A percentile compares a stretch with the other conserved stretches of the same genome.
Evolutionary conservation across 2,113 vertebrate genomes (phyloP).

Genomic region (Tragulus kanchil): DNA sequence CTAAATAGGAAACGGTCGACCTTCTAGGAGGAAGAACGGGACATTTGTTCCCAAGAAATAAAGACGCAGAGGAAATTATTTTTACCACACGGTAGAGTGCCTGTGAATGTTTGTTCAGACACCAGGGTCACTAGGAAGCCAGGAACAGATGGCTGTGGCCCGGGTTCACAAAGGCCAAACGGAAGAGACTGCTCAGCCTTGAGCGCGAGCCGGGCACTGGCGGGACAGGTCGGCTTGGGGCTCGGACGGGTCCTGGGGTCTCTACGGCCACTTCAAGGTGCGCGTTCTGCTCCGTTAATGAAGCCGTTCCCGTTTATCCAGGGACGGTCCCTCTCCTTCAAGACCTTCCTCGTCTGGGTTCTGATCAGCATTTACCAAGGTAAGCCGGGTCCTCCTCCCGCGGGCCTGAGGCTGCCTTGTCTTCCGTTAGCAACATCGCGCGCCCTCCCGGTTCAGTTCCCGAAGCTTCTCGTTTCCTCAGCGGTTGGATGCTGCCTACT

Average conservation of each 20-base stretch:
- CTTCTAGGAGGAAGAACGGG: neutral
- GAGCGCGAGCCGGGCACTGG: too few species aligned
- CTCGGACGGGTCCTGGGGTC: neutral
- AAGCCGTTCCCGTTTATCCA: slow-evolving; percentile 80
- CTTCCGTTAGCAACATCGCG: slow-evolving; percentile 80
- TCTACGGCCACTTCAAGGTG: neutral
- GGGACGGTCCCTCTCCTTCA: slow-evolving; percentile 97
- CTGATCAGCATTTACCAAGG: slow-evolving; percentile 93
- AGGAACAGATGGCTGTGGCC: neutral
- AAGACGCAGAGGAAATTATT: neutral
- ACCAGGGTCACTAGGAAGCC: neutral
- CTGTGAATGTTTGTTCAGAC: neutral
- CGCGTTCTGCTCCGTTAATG: neutral
- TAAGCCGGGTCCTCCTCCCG: slow-evolving; percentile 78
- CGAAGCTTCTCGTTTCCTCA: slow-evolving; percentile 80
- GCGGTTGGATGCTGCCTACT: slow-evolving; percentile 80
- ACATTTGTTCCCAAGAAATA: neutral
- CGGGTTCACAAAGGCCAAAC: too few species aligned
- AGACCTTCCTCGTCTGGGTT: slow-evolving; percentile 93
- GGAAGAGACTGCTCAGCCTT: neutral
- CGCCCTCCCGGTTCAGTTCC: slow-evolving; percentile 83
- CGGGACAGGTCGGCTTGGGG: too few species aligned
- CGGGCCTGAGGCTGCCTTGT: slow-evolving; percentile 60
- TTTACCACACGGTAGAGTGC: neutral
- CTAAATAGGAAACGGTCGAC: neutral